Percentiles rank a stretch among this genome's conserved stretches.
Evolutionary conservation across 2,113 vertebrate genomes (phyloP).

Genomic region (Butastur rufipennis): DNA sequence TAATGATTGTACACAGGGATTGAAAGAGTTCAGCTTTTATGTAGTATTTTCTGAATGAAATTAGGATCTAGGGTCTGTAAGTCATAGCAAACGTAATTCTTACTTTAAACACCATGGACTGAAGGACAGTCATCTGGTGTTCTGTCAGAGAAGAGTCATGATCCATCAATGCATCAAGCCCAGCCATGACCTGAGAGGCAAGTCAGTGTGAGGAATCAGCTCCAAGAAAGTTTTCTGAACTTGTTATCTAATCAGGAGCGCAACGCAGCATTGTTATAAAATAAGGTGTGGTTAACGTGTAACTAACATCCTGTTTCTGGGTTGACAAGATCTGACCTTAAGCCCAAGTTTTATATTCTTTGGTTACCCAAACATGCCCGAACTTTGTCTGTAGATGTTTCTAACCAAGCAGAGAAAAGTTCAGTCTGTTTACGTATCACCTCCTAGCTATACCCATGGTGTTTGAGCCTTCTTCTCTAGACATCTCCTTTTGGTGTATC

Average conservation of each 20-base stretch:
- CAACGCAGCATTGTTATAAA: rapidly evolving
- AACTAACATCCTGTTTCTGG: background rate
- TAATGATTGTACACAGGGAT: background rate
- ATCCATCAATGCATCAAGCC: background rate
- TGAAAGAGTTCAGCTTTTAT: background rate
- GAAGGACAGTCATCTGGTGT: background rate
- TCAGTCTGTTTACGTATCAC: background rate
- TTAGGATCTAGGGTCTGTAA: background rate
- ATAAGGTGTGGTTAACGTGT: background rate
- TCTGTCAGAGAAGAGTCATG: background rate
- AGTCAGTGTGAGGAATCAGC: background rate
- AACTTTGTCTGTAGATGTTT: background rate
- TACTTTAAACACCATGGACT: background rate
- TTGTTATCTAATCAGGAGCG: background rate
- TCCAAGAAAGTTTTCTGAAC: background rate
- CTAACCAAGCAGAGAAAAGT: background rate
- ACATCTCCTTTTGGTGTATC: background rate
- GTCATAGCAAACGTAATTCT: background rate
- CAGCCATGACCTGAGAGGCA: background rate
- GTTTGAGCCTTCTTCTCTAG: background rate
- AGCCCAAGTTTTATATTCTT: background rate
- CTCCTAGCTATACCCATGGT: background rate
- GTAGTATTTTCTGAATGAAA: background rate
- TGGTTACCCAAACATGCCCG: background rate
- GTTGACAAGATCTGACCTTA: background rate